Evolutionary conservation across 1,140 invertebrate species (phyloP).

Genomic region (Drosophila santomea): DNA sequence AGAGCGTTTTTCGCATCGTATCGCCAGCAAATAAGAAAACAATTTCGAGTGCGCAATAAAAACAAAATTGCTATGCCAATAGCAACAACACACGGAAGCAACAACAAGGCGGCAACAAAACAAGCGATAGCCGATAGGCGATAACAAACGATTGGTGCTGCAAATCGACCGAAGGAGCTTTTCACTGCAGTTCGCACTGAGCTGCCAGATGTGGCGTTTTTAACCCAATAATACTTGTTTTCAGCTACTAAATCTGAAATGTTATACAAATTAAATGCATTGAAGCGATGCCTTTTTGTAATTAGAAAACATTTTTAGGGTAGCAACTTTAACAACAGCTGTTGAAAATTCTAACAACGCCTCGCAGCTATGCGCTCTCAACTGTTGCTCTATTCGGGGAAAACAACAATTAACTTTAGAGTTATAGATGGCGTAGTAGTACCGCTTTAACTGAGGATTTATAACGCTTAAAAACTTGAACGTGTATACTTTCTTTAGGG

Average conservation of each 20-base stretch:
- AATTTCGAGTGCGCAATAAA: conserved; percentile 81
- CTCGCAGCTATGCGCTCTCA: not conserved
- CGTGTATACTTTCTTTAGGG: not conserved
- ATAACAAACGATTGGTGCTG: not conserved
- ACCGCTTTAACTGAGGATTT: not conserved
- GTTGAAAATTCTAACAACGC: not conserved
- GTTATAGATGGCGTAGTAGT: not conserved
- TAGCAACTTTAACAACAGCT: not conserved
- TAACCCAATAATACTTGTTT: no score
- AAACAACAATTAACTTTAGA: not conserved
- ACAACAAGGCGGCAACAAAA: conserved; percentile 1
- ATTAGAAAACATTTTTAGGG: no score
- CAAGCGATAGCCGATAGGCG: not conserved
- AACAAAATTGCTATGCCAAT: conserved; percentile 42
- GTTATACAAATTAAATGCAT: not conserved
- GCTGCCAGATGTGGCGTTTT: not conserved
- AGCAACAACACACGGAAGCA: conserved; percentile 22
- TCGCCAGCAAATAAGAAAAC: conserved; percentile 63
- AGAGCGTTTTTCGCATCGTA: not conserved
- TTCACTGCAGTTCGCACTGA: not conserved
- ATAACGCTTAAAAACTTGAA: not conserved
- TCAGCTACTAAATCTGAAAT: no score
- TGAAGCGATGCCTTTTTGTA: not conserved
- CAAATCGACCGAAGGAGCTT: not conserved
- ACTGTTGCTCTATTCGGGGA: not conserved